Percentiles rank a stretch among this genome's conserved stretches.
These are phyloP conservation scores for Tiliacea aurago DNA, from an alignment of 2,888 invertebrate species.

Conservation along the genomic window DNA sequence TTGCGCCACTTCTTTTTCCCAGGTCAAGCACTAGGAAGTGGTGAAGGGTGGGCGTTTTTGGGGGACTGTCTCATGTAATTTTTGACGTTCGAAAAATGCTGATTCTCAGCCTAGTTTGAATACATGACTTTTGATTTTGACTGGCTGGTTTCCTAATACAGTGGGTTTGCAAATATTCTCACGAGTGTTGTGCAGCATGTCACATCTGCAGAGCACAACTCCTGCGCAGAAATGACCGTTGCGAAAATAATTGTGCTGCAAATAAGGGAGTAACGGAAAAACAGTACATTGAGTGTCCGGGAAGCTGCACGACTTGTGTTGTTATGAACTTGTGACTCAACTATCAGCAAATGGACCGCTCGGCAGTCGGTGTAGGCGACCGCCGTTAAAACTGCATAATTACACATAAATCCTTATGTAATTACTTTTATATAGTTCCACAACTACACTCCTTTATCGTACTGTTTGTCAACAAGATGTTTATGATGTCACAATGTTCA, in stretches of 20 bases:
- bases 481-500: constrained; percentile 39
- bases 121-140: too few relatives aligned
- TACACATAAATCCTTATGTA: constrained; percentile 45
- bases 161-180: not conserved
- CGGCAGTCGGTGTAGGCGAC: not conserved
- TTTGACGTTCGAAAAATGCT: too few relatives aligned
- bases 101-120: too few relatives aligned
- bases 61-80: too few relatives aligned
- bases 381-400: constrained; percentile 41
- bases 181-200: not conserved
- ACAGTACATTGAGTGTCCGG: constrained; percentile 17
- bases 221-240: constrained; percentile 1
- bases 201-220: not conserved
- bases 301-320: not conserved
- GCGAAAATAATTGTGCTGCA: constrained; percentile 11
- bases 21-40: too few relatives aligned
- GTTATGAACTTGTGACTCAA: constrained; percentile 28
- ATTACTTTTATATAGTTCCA: constrained; percentile 41
- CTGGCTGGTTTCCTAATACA: not conserved
- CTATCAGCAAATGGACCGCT: not conserved
- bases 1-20: too few relatives aligned
- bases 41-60: too few relatives aligned
- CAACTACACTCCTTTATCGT: constrained; percentile 23
- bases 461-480: constrained; percentile 31
- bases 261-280: constrained; percentile 4